A percentile compares a stretch with the other conserved stretches of the same genome.
phyloP scores from a whole-genome alignment of 2,797 vertebrate species.

The Fundulus diaphanus region DNA sequence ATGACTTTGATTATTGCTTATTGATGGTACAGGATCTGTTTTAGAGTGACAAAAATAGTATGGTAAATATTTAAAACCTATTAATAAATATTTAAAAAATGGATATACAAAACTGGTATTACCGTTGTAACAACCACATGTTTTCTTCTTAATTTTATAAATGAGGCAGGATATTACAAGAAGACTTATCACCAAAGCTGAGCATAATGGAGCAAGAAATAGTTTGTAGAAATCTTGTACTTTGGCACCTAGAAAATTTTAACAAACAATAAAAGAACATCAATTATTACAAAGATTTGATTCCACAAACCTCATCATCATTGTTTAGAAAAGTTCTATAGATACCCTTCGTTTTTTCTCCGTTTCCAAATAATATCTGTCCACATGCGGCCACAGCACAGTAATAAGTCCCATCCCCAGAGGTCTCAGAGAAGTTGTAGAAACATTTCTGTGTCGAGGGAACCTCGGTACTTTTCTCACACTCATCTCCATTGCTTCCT shows the following conservation, averaged over 20 bases:
- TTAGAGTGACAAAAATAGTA: neutral
- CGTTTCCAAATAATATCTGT: slow-evolving; percentile 31
- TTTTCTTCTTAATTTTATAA: neutral
- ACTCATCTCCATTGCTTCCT: slow-evolving; percentile 2
- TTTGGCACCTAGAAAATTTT: fast-evolving
- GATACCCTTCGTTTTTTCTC: neutral
- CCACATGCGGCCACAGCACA: slow-evolving; percentile 60
- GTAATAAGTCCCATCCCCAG: slow-evolving; percentile 51
- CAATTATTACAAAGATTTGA: neutral
- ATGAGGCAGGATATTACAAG: slow-evolving; percentile 7
- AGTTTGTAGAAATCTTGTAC: neutral
- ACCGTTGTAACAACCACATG: neutral
- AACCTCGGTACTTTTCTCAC: slow-evolving; percentile 1
- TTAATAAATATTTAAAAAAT: neutral
- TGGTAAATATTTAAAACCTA: neutral
- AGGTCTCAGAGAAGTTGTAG: slow-evolving; percentile 23
- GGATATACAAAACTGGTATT: neutral
- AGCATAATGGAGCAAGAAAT: fast-evolving
- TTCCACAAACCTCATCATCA: neutral
- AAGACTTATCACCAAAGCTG: slow-evolving; percentile 4
- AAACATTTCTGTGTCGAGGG: slow-evolving; percentile 27
- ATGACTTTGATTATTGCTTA: fast-evolving
- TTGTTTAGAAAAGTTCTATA: neutral
- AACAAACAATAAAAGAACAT: neutral
- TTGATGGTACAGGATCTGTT: neutral